phyloP scores from a whole-genome alignment of 2,113 vertebrate species.

The Aspidoscelis tigris region DNA sequence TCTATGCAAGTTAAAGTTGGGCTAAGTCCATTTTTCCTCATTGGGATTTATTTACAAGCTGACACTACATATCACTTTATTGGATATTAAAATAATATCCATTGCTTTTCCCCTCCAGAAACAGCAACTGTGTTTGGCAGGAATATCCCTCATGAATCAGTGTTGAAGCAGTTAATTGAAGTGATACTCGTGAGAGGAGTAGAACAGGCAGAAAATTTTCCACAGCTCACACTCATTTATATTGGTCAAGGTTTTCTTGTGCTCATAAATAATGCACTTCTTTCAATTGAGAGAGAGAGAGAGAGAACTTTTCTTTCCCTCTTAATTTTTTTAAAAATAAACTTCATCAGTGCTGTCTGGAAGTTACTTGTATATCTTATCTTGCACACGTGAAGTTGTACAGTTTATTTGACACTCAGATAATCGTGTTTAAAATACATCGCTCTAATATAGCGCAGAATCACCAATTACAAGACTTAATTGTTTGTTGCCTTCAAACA shows the following conservation, averaged over 20 bases:
- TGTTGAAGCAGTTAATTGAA: background rate
- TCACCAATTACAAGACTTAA: background rate
- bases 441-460: background rate
- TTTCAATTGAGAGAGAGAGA: background rate
- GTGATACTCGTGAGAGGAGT: background rate
- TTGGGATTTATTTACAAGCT: background rate
- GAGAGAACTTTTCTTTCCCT: too few species aligned
- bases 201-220: constrained; percentile 6
- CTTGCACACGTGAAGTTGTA: background rate
- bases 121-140: background rate
- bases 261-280: constrained; percentile 23
- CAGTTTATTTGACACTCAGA: background rate
- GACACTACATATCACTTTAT: background rate
- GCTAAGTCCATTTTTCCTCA: background rate
- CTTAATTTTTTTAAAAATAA: background rate
- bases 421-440: background rate
- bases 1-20: background rate
- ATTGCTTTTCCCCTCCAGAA: background rate
- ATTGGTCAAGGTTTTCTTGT: constrained; percentile 12
- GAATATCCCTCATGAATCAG: background rate
- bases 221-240: background rate
- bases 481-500: background rate
- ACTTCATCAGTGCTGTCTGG: background rate
- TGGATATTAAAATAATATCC: background rate
- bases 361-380: background rate